These are phyloP conservation scores for Lasius platythorax DNA, from an alignment of 2,888 invertebrate species.

Conservation along the genomic window DNA sequence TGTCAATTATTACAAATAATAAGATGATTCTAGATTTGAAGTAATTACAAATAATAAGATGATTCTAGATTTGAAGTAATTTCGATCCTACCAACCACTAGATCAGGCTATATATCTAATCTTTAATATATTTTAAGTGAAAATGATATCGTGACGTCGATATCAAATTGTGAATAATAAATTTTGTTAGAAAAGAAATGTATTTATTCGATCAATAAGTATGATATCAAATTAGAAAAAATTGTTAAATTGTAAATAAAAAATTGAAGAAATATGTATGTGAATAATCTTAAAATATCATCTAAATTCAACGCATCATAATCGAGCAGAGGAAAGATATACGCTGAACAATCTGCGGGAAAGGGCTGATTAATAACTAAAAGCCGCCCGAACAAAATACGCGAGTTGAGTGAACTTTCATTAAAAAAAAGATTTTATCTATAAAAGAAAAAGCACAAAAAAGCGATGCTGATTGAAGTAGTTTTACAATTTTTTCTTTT, in stretches of 20 bases:
- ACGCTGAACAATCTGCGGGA: neutral
- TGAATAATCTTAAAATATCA: slow-evolving; percentile 38
- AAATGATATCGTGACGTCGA: slow-evolving; percentile 50
- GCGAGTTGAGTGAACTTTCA: neutral
- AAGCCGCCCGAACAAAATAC: neutral
- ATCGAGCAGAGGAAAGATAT: neutral
- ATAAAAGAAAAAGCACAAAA: neutral
- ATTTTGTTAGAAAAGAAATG: slow-evolving; percentile 63
- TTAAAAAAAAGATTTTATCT: neutral
- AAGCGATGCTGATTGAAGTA: neutral
- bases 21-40: slow-evolving; percentile 64
- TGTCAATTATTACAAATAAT: slow-evolving; percentile 82
- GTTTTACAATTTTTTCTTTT: neutral
- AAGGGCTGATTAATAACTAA: neutral
- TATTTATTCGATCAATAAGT: slow-evolving; percentile 66
- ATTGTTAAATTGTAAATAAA: slow-evolving; percentile 31
- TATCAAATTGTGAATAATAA: slow-evolving; percentile 28
- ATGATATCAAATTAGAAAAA: slow-evolving; percentile 38
- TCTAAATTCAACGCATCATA: neutral
- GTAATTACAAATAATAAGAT: slow-evolving; percentile 78
- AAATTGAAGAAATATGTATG: slow-evolving; percentile 30
- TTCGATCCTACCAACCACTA: slow-evolving; percentile 76
- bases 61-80: slow-evolving; percentile 70
- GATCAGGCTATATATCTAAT: slow-evolving; percentile 70
- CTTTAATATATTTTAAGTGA: slow-evolving; percentile 64